Base-by-base conservation (phyloP, 2,113 vertebrate species). In the Eclectus roratus region DNA sequence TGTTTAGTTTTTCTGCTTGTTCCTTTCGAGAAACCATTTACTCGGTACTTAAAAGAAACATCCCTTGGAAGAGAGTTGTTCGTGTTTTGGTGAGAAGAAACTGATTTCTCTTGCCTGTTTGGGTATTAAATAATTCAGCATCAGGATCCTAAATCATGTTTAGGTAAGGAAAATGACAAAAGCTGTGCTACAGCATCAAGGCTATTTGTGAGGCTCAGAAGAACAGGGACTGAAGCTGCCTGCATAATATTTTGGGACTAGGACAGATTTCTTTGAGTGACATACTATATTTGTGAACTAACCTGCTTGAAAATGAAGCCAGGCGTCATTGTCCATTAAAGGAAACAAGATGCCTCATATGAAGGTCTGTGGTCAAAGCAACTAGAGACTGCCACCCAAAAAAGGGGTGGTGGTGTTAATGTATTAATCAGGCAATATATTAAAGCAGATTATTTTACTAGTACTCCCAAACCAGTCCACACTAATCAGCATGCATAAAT, bases 291-390 rank as follows among this genome's bases (percentile, higher is more conserved):
- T 66, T 56, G 21, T 50, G 50, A 85, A 63, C 18, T 61, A 80
- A 90, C 37, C 25, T 70, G 55, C 80, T 63, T 85, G 77, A 93
- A 92, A 93, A 80, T 1, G 47, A 94, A 96, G 85, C 86, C 80
- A 84, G 88, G 72, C 3, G 20, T 88, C 76, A 31, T 56, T 73
- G 76, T 70, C 68, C 13, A 2, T 28, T 73, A 44, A 68, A 80
- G 46, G 43, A 73, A 93, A 81, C 39, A n/a, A 1, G 5, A 81
- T 18, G 35, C 43, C 77, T 68, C 24, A 5, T 8, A 53, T 19
- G 28, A 87, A 71, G 43, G 39, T 35, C 80, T 80, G 72, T 35
- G 31, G 60, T 52, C 61, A 53, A 44, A 70, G 64, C 4, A 74
- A 19, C 9, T 37, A 52, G 46, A 80, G 76, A 50, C 33, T 39